Percentiles rank a stretch among this genome's conserved stretches.
Conservation (phyloP, 1,140 invertebrate genomes). For the Pseudomyrmex sp. region DNA sequence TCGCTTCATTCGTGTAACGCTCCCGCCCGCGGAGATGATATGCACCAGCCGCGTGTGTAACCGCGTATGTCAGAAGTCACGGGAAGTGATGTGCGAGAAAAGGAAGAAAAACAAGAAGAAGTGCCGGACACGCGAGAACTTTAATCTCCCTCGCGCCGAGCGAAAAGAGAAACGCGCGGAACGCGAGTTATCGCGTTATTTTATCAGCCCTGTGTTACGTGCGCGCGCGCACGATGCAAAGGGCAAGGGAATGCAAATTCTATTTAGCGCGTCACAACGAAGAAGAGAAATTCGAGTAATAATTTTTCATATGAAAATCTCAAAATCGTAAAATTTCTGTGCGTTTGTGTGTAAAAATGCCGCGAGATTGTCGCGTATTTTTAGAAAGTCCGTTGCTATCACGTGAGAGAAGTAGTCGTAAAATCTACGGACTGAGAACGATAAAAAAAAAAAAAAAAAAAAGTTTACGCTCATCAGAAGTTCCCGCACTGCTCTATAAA, state of each 20-base stretch:
- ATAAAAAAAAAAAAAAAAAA: not conserved
- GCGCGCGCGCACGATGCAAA: not conserved
- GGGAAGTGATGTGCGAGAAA: not conserved
- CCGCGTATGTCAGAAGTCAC: constrained; percentile 53
- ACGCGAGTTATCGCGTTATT: constrained; percentile 2
- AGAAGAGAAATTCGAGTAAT: not conserved
- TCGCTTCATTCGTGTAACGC: not conserved
- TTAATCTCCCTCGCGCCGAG: constrained; percentile 41
- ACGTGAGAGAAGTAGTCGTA: not conserved
- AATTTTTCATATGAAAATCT: not conserved
- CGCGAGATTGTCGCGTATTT: too few relatives aligned
- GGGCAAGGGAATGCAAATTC: constrained; percentile 2
- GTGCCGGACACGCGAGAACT: constrained; percentile 35
- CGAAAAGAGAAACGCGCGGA: constrained; percentile 25
- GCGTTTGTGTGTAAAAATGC: too few relatives aligned
- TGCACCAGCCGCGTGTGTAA: constrained; percentile 14
- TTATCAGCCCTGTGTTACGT: not conserved
- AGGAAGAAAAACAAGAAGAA: not conserved
- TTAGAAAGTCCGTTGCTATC: not conserved
- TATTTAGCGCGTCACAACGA: not conserved
- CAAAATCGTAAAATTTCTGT: not conserved
- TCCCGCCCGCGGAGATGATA: constrained; percentile 12
- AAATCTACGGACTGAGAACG: not conserved
- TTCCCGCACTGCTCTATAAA: too few relatives aligned
- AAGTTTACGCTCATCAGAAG: too few relatives aligned